Percentiles rank a stretch among this genome's conserved stretches.
Evolutionary conservation across 2,888 invertebrate species (phyloP).

Genomic region (Apamea anceps): DNA sequence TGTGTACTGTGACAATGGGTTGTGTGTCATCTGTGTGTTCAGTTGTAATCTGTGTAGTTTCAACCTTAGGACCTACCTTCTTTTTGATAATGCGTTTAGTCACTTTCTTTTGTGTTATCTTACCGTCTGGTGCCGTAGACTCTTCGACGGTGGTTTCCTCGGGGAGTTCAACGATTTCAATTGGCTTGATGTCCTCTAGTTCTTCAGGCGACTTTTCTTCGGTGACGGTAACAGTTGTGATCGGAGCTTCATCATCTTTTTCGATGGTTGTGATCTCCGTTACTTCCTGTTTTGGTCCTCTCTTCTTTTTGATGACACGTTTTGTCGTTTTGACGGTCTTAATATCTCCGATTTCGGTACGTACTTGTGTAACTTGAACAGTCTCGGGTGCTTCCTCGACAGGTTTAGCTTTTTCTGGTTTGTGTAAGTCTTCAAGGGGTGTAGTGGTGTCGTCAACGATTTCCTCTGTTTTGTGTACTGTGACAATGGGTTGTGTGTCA

Average conservation of each 20-base stretch:
- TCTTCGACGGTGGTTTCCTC: neutral
- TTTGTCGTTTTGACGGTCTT: neutral
- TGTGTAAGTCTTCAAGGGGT: neutral
- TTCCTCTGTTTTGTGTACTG: conserved; percentile 6
- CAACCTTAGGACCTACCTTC: neutral
- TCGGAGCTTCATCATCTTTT: neutral
- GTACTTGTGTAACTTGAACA: neutral
- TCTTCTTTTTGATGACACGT: neutral
- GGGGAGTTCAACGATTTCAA: neutral
- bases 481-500: neutral
- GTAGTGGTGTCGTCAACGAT: neutral
- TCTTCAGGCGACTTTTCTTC: neutral
- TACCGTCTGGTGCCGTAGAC: neutral
- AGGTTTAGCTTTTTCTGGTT: neutral
- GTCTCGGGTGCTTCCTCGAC: neutral
- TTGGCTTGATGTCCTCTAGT: neutral
- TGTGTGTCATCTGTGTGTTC: neutral
- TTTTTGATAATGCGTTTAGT: neutral
- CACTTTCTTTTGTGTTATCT: neutral
- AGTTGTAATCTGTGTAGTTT: neutral
- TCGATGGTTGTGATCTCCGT: neutral
- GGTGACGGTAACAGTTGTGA: neutral
- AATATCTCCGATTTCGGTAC: neutral
- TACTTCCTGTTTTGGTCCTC: neutral
- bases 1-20: neutral